Conservation (phyloP, 1,140 invertebrate genomes). For the Leptinotarsa texana region DNA sequence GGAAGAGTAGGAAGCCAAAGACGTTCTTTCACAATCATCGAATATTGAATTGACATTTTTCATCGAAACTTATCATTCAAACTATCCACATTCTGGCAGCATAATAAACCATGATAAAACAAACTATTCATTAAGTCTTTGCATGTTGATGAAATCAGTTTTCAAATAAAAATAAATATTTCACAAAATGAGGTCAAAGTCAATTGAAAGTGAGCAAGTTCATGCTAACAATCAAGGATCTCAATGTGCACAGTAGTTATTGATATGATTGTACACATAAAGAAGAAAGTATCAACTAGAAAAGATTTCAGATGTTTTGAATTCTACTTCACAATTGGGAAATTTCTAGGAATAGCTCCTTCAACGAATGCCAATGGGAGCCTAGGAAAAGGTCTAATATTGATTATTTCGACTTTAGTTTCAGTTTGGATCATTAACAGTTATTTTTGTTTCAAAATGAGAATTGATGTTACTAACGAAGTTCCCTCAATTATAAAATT, state of each 20-base stretch:
- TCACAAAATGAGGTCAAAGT: too few relatives aligned
- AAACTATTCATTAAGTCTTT: too few relatives aligned
- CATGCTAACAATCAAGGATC: not conserved
- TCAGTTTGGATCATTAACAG: not conserved
- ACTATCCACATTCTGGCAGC: too few relatives aligned
- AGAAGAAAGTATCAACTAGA: not conserved
- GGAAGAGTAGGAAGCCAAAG: too few relatives aligned
- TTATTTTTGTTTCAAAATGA: not conserved
- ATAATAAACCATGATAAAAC: too few relatives aligned
- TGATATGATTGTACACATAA: not conserved
- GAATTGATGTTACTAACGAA: not conserved
- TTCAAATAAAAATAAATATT: too few relatives aligned
- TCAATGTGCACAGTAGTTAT: not conserved
- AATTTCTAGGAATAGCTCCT: not conserved
- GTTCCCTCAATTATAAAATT: not conserved
- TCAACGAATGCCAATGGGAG: not conserved
- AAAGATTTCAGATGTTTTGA: not conserved
- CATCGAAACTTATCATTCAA: too few relatives aligned
- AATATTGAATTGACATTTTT: too few relatives aligned
- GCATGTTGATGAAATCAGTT: too few relatives aligned
- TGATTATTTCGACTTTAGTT: not conserved
- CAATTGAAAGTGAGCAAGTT: too few relatives aligned
- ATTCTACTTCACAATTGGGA: not conserved
- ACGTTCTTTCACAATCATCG: too few relatives aligned
- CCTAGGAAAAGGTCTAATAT: not conserved